Base-by-base conservation (phyloP, 2,797 vertebrate genomes). In the Takifugu rubripes region DNA sequence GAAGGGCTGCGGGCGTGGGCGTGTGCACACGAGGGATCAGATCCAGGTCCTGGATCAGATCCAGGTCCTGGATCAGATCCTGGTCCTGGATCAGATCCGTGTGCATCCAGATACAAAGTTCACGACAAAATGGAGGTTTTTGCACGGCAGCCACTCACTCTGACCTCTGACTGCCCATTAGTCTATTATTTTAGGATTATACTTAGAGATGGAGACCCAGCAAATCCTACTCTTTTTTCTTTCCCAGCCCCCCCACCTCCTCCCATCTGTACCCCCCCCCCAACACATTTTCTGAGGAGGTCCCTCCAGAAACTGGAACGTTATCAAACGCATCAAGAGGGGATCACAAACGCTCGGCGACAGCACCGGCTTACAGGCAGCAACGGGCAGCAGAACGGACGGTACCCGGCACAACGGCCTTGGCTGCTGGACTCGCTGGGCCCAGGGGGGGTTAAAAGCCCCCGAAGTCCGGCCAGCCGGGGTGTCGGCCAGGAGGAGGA, bases 181-280 rank as follows among this genome's bases (percentile, higher is more conserved):
- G 84, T 86, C 77, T 77, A 74, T 79, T 66, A 77, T 81, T 77
- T 58, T 24, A 55, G 75, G 85, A 90, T 89, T 88, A 89, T 59
- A 57, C 69, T 72, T 84, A 81, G 88, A 91, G 89, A 91, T 89
- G 87, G 86, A 88, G 74, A 79, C 72, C 47, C 58, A 5, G 49
- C 66, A 87, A 85, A 86, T 86, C 84, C 79, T 78, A 81, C 66
- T 57, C 43, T 66, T 60, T 62, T 40, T 47, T 42, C 33, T 21
- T 59, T 54, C 25, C 46, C 60, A 60, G 55, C 48, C 49, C 49
- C 27, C 49, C 27, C 49, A 26, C 49, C 27, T 27, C 27, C 49
- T 10, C 29, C 43, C 44, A 17, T 10, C 45, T 10, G 49, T 51
- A 17, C 15, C n/a, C 4, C 43, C 5, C 5, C n/a, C 49, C 14